These are phyloP conservation scores for Cephalopterus ornatus DNA, from an alignment of 2,113 vertebrate genomes.

Conservation along the genomic window DNA sequence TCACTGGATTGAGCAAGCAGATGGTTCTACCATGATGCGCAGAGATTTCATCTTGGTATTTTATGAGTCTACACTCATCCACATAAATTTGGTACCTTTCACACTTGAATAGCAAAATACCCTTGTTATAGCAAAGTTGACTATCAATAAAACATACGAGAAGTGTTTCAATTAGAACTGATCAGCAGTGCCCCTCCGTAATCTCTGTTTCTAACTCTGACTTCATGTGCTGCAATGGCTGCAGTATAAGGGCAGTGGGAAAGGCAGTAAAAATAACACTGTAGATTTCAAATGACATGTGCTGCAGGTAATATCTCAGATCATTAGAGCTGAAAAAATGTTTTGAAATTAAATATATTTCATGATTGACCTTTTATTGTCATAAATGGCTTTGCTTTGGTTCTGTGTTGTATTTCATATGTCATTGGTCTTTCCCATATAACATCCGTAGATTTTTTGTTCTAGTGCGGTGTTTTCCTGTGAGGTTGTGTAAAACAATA, in stretches of 20 bases:
- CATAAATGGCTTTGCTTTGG: not conserved
- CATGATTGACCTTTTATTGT: not conserved
- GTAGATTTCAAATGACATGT: not conserved
- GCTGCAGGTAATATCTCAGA: not conserved
- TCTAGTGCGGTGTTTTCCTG: not conserved
- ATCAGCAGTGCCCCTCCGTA: not conserved
- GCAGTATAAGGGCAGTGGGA: not conserved
- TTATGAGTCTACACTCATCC: not conserved
- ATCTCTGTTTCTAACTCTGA: not conserved
- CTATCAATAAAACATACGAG: not conserved
- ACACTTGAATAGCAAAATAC: not conserved
- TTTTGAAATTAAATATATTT: not conserved
- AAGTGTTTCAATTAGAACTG: not conserved
- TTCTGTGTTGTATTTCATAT: not conserved
- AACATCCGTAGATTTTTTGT: not conserved
- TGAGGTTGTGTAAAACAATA: not conserved
- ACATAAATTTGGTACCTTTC: not conserved
- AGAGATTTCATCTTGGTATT: slow-evolving; percentile 35
- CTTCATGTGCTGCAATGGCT: not conserved
- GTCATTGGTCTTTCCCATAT: not conserved
- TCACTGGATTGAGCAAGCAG: slow-evolving; percentile 24
- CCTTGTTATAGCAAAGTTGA: not conserved
- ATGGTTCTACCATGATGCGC: not conserved
- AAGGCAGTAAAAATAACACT: not conserved
- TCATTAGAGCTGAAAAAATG: not conserved